Conservation (phyloP, 2,797 vertebrate species). For the Diplodus sargus region DNA sequence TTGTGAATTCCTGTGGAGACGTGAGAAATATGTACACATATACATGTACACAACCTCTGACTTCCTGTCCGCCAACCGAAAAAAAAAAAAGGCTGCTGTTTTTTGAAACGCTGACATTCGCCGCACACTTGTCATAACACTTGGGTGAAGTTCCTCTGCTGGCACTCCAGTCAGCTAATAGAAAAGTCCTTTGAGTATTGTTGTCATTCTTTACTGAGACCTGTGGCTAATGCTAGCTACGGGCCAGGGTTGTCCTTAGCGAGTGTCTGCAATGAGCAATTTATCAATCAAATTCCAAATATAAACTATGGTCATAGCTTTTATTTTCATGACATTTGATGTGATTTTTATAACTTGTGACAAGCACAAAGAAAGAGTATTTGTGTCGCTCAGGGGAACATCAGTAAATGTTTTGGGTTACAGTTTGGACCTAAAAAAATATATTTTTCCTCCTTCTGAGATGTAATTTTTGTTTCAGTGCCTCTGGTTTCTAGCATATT, state of each 20-base stretch:
- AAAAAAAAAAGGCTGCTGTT: constrained; percentile 21
- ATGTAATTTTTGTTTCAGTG: constrained; percentile 6
- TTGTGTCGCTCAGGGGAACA: not conserved
- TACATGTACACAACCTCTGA: constrained; percentile 3
- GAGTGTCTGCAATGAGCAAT: constrained; percentile 17
- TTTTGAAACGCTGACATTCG: constrained; percentile 37
- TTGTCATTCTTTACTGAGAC: constrained; percentile 44
- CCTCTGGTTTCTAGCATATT: constrained; percentile 44
- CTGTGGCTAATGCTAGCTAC: constrained; percentile 22
- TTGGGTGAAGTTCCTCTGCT: constrained; percentile 19
- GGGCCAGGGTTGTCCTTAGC: not conserved
- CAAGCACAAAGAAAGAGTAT: not conserved
- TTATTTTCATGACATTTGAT: not conserved
- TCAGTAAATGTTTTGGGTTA: not conserved
- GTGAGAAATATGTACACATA: constrained; percentile 6
- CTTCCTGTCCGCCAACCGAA: constrained; percentile 26
- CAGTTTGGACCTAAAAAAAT: not conserved
- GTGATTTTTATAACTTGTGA: constrained; percentile 3
- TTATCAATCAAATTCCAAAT: constrained; percentile 4
- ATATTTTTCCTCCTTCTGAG: not conserved
- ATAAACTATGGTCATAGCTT: constrained; percentile 21
- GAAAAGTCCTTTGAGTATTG: constrained; percentile 30
- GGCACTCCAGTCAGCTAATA: constrained; percentile 15
- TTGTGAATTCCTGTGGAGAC: constrained; percentile 64
- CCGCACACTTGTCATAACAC: constrained; percentile 55